Base-by-base conservation (phyloP, 1,140 invertebrate species). In the Apolygus lucorum region DNA sequence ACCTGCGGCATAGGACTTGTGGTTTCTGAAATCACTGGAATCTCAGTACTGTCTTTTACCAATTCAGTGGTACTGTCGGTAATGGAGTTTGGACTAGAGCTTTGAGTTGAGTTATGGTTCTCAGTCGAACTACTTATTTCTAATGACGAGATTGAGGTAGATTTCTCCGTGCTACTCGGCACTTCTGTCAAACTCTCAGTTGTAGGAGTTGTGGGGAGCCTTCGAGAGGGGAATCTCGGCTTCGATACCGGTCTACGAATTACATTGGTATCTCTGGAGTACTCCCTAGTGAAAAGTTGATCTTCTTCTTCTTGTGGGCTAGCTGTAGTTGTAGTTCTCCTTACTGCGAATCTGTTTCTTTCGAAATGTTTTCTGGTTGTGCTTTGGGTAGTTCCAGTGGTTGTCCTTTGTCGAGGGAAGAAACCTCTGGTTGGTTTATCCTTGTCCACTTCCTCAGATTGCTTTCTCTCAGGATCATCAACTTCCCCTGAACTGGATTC, bases 261-360 rank as follows among this genome's bases (percentile, higher is more conserved):
- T 2, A 70, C 63, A 29, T 70, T 70, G n/a, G 62, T 62, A 13
- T 70, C 68, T 21, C 68, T 29, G 52, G 68, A 70, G 52, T 52
- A 42, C 27, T 63, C 68, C 17, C 49, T 27, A 14, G 63, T 70
- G 68, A 70, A 70, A 11, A 70, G 1, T 54, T 65, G 28, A 52
- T 70, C 68, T 29, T 70, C 68, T 25, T 63, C 21, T 1, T 68
- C 67, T 28, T 27, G 2, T 1, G n/a, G 22, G 28, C 21, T 21
- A 17, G n/a, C 24, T 14, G 64, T 28, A 17, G 4, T 8, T 22
- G 22, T 25, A 8, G 62, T 63, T 29, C 25, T 27, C 26, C 64
- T 28, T 28, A 42, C n/a, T 2, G 27, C n/a, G 64, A 66, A 66
- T 21, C 29, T 29, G 17, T n/a, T 28, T 2, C 64, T 29, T n/a